Conservation (phyloP, 2,797 vertebrate genomes). For the Gymnothorax javanicus region DNA sequence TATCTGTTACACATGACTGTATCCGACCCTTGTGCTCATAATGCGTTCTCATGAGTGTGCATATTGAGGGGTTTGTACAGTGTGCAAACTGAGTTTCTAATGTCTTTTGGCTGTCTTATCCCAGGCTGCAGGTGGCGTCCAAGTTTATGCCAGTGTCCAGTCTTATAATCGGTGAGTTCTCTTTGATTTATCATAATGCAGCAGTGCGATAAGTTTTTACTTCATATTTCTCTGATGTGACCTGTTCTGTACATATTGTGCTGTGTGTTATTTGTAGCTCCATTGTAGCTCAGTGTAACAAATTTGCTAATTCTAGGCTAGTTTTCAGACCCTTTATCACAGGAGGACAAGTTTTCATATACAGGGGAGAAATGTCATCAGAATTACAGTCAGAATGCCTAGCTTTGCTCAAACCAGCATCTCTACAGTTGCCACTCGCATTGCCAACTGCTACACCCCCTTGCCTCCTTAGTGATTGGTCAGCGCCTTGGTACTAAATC, state of each 20-base stretch:
- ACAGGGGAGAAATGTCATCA: too few relatives aligned
- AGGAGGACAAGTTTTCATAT: too few relatives aligned
- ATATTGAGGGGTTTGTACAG: neutral
- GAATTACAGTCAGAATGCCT: too few relatives aligned
- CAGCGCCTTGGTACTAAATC: neutral
- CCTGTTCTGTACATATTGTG: neutral
- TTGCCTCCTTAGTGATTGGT: too few relatives aligned
- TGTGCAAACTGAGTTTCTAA: neutral
- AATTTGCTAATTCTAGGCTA: too few relatives aligned
- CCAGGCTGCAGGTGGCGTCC: constrained; percentile 92
- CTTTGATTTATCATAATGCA: neutral
- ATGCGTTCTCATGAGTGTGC: neutral
- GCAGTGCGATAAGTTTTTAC: neutral
- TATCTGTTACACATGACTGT: neutral
- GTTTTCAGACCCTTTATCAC: too few relatives aligned
- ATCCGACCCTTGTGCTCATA: neutral
- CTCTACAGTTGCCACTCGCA: too few relatives aligned
- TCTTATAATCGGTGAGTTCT: constrained; percentile 88
- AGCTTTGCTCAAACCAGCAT: too few relatives aligned
- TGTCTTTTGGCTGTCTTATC: neutral
- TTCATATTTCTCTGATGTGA: neutral
- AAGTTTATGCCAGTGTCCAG: constrained; percentile 98
- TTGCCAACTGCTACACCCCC: too few relatives aligned
- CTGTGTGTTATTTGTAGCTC: too few relatives aligned
- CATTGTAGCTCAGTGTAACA: too few relatives aligned